Evolutionary conservation across 1,140 invertebrate genomes (phyloP), one percentile per base, ranked within the genome.

Genomic region (Drosophila lacteicornis): DNA sequence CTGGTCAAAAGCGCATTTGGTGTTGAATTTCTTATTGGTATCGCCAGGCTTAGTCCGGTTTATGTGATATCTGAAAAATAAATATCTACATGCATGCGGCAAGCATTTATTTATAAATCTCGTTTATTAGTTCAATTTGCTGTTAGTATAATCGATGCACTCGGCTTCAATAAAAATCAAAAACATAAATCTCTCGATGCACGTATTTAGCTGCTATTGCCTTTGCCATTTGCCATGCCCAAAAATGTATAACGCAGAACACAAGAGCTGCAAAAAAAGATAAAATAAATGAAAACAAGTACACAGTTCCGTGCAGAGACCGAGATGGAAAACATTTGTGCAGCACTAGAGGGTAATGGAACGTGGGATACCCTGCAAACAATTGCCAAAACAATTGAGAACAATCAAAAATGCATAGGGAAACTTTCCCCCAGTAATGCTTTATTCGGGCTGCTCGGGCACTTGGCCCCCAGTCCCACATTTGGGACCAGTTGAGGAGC

Each of bases 121-220:
- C 80, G 70, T 86, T 88, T 87, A 86, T 86, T 88, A 86, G 83
- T 88, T 88, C 75, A 86, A 82, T 87, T 85, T 85, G 69, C 57
- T 67, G 68, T 79, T 84, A 60, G 71, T 68, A 66, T 62, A 80
- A 76, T 79, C 75, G 40, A 83, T 70, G 71, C 73, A 83, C 67
- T 88, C 76, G 63, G 38, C 58, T 74, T 59, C 76, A 83, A 87
- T 80, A 70, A 83, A 88, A 87, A 83, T 88, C 63, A 80, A 80
- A 68, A 60, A 49, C 60, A 80, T 66, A 74, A 86, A 82, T 79
- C 19, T 79, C 30, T 60, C 42, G 49, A 19, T 38, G 60, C 25
- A 45, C 47, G 61, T 30, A 49, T 43, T 36, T 55, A 36, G 9
- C 22, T 25, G 22, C 22, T 25, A 25, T 25, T 25, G 22, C 9